Evolutionary conservation across 2,113 vertebrate species (phyloP), one percentile per base, ranked within the genome.

Genomic region (Castor canadensis): DNA sequence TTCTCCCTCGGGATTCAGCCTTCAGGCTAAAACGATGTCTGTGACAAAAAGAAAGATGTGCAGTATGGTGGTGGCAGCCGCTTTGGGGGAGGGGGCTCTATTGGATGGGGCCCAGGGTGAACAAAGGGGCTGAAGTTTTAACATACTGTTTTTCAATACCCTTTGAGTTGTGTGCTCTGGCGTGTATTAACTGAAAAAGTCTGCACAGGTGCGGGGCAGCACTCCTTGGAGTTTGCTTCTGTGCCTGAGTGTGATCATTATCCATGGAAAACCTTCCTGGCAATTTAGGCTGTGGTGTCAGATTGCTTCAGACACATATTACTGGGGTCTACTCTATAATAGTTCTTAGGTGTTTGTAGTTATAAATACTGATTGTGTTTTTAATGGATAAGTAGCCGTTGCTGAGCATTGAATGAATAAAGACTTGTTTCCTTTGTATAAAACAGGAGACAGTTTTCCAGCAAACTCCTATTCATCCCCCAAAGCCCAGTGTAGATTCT

Each of bases 141-240:
- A 0, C 40, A 40, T 16, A 4, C 12, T 9, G 64, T 28, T n/a
- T 71, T 3, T 40, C 43, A 15, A n/a, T 10, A 16, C 5, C 62
- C 26, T 73, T 54, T 40, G 56, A 19, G 12, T 3, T 64, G 45
- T 1, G 56, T 28, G 13, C 32, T 16, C 16, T 28, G 16, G 43
- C 0, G 5, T 9, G 4, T 1, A 2, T 10, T 43, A 8, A 32
- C 17, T 5, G 0, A 17, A 15, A 40, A 60, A 0, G 38, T 9
- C 3, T 20, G 0, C 1, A 16, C 69, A 52, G 52, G 10, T 15
- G 45, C n/a, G 1, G 4, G 1, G 20, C 28, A 5, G 3, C 66
- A 64, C 40, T 2, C 47, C 20, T 26, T 32, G 9, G 30, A 64
- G 20, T n/a, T n/a, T n/a, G n/a, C n/a, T n/a, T n/a, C n/a, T n/a